Conservation (phyloP, 2,888 invertebrate species). For the Tetanocera ferruginea region DNA sequence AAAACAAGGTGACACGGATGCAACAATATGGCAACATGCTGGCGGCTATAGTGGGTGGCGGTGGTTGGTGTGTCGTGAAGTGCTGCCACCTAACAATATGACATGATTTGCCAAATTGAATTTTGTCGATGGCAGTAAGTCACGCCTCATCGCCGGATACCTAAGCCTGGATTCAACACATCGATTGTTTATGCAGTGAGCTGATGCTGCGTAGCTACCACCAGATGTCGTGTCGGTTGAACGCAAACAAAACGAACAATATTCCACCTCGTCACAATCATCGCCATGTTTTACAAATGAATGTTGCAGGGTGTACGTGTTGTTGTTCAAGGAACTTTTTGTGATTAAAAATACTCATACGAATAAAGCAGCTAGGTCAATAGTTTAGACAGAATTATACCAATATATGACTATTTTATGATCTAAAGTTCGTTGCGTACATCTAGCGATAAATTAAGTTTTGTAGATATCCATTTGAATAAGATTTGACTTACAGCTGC, state of each 20-base stretch:
- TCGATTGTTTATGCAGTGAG: neutral
- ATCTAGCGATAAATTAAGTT: too few species aligned
- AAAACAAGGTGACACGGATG: neutral
- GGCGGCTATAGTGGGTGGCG: neutral
- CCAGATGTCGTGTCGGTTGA: constrained; percentile 7
- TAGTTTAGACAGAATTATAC: too few species aligned
- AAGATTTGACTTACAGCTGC: too few species aligned
- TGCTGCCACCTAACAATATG: neutral
- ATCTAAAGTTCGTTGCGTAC: too few species aligned
- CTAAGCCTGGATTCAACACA: neutral
- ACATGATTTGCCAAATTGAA: constrained; percentile 11
- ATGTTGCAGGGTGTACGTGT: too few species aligned
- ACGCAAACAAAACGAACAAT: neutral
- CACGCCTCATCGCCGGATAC: neutral
- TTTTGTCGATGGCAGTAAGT: constrained; percentile 7
- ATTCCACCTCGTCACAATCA: neutral
- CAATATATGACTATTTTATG: too few species aligned
- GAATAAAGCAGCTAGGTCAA: neutral
- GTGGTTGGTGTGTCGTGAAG: neutral
- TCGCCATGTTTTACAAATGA: too few species aligned
- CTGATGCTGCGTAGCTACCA: neutral
- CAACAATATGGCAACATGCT: constrained; percentile 1
- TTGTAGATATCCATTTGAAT: too few species aligned
- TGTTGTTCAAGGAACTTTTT: neutral
- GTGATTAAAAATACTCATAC: neutral